phyloP scores from a whole-genome alignment of 2,113 vertebrate species.

The Proterorhinus semilunaris region DNA sequence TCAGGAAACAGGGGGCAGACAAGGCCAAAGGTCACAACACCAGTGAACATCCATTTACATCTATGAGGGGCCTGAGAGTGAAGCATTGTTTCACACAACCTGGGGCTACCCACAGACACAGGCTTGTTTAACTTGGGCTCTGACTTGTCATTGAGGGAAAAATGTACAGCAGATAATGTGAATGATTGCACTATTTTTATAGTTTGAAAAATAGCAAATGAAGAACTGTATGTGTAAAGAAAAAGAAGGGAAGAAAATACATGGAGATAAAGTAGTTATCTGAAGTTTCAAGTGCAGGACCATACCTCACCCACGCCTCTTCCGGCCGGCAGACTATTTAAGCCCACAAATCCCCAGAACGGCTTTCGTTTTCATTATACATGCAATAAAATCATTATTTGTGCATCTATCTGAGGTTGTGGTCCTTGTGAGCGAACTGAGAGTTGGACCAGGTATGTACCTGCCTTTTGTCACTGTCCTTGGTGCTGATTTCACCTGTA shows the following conservation, averaged over 20 bases:
- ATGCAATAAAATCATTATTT: no score
- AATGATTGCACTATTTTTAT: not conserved
- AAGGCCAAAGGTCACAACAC: constrained; percentile 70
- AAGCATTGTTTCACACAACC: constrained; percentile 59
- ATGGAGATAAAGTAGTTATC: no score
- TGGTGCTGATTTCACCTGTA: constrained; percentile 64
- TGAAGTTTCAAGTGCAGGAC: no score
- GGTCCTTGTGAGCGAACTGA: no score
- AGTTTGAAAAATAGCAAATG: not conserved
- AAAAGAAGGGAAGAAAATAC: not conserved
- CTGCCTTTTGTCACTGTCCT: constrained; percentile 56
- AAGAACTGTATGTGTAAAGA: not conserved
- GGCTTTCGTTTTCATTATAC: no score
- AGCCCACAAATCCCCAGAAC: no score
- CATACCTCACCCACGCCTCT: no score
- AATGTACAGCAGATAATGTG: not conserved
- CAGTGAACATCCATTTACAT: constrained; percentile 70
- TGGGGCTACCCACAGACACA: constrained; percentile 24
- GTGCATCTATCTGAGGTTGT: no score
- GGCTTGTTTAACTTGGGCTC: constrained; percentile 43
- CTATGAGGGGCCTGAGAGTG: constrained; percentile 51
- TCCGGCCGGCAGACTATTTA: no score
- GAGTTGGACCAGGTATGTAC: constrained; percentile 36
- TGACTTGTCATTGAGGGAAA: not conserved
- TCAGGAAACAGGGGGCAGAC: constrained; percentile 68